Percentiles rank a stretch among this genome's conserved stretches.
phyloP scores from a whole-genome alignment of 2,797 vertebrate species.

The Halcyon leucocephala region DNA sequence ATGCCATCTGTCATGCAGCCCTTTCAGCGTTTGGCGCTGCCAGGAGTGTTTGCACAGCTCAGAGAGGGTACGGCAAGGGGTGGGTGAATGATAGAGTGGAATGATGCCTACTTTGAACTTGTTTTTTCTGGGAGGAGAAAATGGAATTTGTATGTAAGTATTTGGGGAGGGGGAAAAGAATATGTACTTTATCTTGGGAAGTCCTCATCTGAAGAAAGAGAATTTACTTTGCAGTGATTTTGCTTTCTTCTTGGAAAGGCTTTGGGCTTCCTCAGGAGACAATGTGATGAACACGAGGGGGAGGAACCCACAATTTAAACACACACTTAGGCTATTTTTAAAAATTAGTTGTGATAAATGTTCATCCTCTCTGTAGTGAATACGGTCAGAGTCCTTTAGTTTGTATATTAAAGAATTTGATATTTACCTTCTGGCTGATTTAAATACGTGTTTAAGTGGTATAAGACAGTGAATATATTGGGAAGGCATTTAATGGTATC shows the following conservation, averaged over 20 bases:
- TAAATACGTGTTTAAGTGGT: fast-evolving
- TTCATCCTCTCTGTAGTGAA: background rate
- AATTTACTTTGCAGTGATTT: background rate
- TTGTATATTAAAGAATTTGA: background rate
- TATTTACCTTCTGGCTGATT: background rate
- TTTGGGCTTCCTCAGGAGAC: background rate
- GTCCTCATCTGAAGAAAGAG: background rate
- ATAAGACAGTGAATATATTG: background rate
- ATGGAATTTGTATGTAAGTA: background rate
- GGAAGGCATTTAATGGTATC: background rate
- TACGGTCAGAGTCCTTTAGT: background rate
- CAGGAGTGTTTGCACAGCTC: background rate
- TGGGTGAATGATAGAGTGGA: background rate
- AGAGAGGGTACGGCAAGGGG: background rate
- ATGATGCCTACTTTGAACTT: background rate
- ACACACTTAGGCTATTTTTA: fast-evolving
- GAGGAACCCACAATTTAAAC: background rate
- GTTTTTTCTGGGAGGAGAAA: background rate
- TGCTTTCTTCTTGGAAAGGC: background rate
- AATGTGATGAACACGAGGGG: background rate
- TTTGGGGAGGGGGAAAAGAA: background rate
- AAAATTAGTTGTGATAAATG: background rate
- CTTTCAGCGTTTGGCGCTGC: background rate
- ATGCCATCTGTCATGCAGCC: background rate
- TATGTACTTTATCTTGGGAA: background rate